These are phyloP conservation scores for Chorisops tibialis DNA, from an alignment of 2,888 invertebrate genomes.

Conservation along the genomic window DNA sequence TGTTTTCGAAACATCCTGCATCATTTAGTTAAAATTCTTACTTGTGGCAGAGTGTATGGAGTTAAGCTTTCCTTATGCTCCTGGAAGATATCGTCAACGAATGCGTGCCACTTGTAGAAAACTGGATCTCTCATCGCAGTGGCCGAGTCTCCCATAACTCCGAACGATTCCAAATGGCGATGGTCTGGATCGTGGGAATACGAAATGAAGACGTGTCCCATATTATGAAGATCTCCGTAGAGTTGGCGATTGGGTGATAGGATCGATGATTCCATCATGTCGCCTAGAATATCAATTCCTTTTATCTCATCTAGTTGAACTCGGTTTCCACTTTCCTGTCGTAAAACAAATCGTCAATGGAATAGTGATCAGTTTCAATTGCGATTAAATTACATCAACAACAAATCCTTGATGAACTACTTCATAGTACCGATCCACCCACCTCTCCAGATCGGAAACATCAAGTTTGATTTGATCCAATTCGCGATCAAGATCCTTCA, in stretches of 20 bases:
- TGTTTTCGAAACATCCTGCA: background rate
- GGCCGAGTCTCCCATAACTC: constrained; percentile 78
- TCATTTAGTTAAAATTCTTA: constrained; percentile 42
- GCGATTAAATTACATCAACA: constrained; percentile 51
- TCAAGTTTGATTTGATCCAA: constrained; percentile 63
- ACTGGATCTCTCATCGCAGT: constrained; percentile 85
- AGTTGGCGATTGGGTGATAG: constrained; percentile 16
- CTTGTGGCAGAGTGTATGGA: constrained; percentile 60
- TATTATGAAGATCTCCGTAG: constrained; percentile 55
- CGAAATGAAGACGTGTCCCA: constrained; percentile 70
- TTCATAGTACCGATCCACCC: constrained; percentile 66
- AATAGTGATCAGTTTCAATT: constrained; percentile 25
- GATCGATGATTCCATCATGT: constrained; percentile 62
- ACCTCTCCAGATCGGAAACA: constrained; percentile 65
- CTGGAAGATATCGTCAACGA: constrained; percentile 73
- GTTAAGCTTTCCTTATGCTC: constrained; percentile 68
- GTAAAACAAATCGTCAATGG: background rate
- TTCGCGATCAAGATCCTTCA: constrained; percentile 63
- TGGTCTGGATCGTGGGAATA: constrained; percentile 74
- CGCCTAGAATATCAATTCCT: constrained; percentile 42
- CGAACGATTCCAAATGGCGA: constrained; percentile 64
- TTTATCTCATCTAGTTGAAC: constrained; percentile 38
- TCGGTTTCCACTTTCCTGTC: constrained; percentile 34
- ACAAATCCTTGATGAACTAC: constrained; percentile 63
- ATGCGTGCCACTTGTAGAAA: constrained; percentile 83